These are phyloP conservation scores for Agrochola litura DNA, from an alignment of 2,888 invertebrate species.

Conservation along the genomic window DNA sequence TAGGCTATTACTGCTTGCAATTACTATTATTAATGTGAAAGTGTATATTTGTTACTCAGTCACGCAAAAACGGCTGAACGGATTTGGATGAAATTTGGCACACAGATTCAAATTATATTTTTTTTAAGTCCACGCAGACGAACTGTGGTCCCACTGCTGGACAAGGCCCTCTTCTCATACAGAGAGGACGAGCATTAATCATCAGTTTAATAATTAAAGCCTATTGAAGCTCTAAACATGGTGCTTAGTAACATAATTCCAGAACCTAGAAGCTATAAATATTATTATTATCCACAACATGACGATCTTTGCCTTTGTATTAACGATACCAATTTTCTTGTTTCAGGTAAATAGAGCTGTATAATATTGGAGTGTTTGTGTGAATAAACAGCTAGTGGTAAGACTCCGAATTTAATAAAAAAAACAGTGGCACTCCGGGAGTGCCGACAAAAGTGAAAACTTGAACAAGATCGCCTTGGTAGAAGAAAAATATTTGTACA, in stretches of 20 bases:
- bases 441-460: too few species aligned
- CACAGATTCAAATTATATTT: too few species aligned
- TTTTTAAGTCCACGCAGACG: too few species aligned
- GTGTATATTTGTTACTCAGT: too few species aligned
- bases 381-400: not conserved
- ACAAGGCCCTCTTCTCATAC: not conserved
- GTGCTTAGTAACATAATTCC: rapidly evolving
- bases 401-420: not conserved
- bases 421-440: too few species aligned
- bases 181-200: not conserved
- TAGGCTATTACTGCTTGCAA: too few species aligned
- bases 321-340: conserved; percentile 34
- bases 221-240: not conserved
- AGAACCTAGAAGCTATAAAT: not conserved
- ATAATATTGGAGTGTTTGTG: not conserved
- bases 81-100: too few species aligned
- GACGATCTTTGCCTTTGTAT: not conserved
- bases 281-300: too few species aligned
- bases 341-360: conserved; percentile 51
- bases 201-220: not conserved
- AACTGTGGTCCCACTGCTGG: not conserved
- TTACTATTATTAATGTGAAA: too few species aligned
- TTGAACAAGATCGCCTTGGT: too few species aligned
- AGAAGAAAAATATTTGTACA: too few species aligned
- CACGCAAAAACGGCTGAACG: too few species aligned